Percentiles rank a stretch among this genome's conserved stretches.
These are phyloP conservation scores for Glareola pratincola DNA, from an alignment of 2,113 vertebrate species.

Conservation along the genomic window DNA sequence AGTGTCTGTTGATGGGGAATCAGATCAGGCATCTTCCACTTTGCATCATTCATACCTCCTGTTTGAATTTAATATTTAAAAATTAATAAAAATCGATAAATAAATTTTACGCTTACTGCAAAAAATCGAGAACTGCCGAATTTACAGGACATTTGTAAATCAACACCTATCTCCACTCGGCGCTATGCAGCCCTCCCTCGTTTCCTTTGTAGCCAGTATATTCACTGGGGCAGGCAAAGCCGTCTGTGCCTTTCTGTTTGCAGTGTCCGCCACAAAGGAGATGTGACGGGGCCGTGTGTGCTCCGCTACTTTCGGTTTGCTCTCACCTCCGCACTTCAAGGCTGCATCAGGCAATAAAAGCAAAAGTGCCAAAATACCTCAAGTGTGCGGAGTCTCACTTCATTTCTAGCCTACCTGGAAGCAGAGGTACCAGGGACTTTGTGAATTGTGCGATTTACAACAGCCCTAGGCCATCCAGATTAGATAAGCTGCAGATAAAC, in stretches of 20 bases:
- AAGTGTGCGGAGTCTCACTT: not conserved
- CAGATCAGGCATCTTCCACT: not conserved
- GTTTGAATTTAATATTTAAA: not conserved
- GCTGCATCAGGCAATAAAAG: not conserved
- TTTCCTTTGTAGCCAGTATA: not conserved
- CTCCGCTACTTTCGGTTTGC: not conserved
- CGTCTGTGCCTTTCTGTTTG: not conserved
- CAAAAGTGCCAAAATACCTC: not conserved
- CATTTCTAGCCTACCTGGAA: slow-evolving; percentile 26
- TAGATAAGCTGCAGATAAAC: slow-evolving; percentile 37
- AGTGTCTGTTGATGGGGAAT: not conserved
- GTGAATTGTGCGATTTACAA: not conserved
- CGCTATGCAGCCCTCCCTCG: rapidly evolving
- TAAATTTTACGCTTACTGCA: not conserved
- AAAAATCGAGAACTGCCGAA: not conserved
- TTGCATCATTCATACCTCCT: not conserved
- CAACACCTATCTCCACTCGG: not conserved
- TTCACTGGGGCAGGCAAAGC: not conserved
- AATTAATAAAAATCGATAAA: not conserved
- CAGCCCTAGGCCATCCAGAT: not conserved
- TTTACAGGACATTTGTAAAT: not conserved
- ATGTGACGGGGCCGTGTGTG: not conserved
- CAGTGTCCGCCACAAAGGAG: not conserved
- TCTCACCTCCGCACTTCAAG: not conserved
- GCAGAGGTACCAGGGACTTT: not conserved